Percentiles rank a stretch among this genome's conserved stretches.
phyloP scores from a whole-genome alignment of 1,140 invertebrate genomes.

The Pseudachorutes palmiensis region DNA sequence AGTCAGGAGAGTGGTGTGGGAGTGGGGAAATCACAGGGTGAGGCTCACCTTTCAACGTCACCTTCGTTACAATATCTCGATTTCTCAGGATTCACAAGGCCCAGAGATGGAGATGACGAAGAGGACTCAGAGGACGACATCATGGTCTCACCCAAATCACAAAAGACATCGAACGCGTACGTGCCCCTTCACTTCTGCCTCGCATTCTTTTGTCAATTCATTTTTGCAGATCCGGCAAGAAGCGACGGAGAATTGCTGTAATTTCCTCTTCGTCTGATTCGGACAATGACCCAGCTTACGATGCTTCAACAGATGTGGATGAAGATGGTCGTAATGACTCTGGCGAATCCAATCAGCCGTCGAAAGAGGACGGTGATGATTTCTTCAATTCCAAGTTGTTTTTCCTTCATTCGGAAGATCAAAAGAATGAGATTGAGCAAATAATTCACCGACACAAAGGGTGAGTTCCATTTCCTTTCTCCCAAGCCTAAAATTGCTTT shows the following conservation, averaged over 20 bases:
- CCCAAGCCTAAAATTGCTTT: not conserved
- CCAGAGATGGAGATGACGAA: conserved; percentile 11
- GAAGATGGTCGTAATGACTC: conserved; percentile 29
- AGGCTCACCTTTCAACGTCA: not conserved
- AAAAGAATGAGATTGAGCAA: conserved; percentile 27
- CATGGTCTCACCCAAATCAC: not conserved
- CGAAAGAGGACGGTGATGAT: conserved; percentile 12
- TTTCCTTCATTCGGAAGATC: conserved; percentile 12
- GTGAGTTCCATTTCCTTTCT: conserved; percentile 16
- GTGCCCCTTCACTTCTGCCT: not conserved
- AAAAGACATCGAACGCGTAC: not conserved
- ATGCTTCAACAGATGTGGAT: conserved; percentile 36
- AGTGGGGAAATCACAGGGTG: not conserved
- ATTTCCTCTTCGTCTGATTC: conserved; percentile 10
- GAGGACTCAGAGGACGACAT: conserved; percentile 1
- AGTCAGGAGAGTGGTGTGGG: not conserved
- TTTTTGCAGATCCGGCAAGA: not conserved
- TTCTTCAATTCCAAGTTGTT: conserved; percentile 32
- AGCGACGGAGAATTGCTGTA: not conserved
- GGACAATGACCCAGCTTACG: conserved; percentile 27
- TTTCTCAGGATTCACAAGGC: not conserved
- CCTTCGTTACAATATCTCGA: not conserved
- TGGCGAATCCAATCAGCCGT: conserved; percentile 15
- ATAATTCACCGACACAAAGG: conserved; percentile 37
- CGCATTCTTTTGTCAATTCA: not conserved